Evolutionary conservation across 2,113 vertebrate genomes (phyloP).

Genomic region (Dicaeum eximium): DNA sequence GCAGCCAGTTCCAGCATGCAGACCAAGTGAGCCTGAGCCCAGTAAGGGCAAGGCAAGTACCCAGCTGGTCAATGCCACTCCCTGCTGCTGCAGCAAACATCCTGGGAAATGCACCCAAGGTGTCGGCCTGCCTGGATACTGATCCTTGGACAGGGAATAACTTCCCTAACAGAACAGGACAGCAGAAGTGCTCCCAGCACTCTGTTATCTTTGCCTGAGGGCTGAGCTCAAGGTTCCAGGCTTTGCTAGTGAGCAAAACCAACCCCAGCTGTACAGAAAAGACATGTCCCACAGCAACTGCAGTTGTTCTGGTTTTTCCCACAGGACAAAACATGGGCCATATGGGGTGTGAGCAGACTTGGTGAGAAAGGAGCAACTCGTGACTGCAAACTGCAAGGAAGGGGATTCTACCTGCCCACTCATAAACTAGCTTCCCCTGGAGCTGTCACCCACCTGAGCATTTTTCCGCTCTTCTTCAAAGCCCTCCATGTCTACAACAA

Average conservation of each 20-base stretch:
- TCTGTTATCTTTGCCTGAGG: neutral
- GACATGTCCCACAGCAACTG: neutral
- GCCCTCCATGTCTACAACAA: conserved; percentile 83
- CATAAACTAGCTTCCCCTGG: neutral
- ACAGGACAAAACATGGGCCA: neutral
- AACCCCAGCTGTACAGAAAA: neutral
- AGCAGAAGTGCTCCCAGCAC: neutral
- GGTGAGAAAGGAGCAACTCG: neutral
- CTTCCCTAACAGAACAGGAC: neutral
- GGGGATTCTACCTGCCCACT: neutral
- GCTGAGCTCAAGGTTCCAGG: neutral
- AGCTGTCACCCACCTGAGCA: conserved; percentile 80
- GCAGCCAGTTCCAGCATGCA: neutral
- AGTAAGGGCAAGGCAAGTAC: neutral
- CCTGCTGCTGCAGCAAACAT: neutral
- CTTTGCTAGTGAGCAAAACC: neutral
- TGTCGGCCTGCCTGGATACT: neutral
- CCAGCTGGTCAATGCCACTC: neutral
- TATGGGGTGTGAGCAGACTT: rapidly evolving
- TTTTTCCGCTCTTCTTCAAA: conserved; percentile 95
- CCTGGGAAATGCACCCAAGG: neutral
- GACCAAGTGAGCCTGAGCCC: neutral
- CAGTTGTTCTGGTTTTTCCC: neutral
- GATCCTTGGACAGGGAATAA: neutral
- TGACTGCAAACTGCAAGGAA: neutral